Conservation (phyloP, 2,113 vertebrate species). For the Meleagris gallopavo region DNA sequence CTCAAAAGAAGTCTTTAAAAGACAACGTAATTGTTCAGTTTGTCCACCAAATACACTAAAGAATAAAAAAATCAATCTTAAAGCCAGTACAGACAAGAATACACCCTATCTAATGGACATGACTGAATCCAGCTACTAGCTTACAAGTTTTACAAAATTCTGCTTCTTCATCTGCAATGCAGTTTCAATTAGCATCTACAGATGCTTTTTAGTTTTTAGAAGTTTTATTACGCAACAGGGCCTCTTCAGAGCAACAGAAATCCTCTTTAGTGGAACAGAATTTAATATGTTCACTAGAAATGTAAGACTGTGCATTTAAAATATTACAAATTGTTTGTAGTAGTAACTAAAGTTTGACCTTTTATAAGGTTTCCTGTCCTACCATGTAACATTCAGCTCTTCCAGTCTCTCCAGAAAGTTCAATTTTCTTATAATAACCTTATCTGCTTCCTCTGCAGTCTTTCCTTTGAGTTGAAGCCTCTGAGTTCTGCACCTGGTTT, state of each 20-base stretch:
- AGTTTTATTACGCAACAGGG: not conserved
- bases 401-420: not conserved
- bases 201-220: not conserved
- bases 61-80: not conserved
- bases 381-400: not conserved
- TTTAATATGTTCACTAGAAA: not conserved
- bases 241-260: not conserved
- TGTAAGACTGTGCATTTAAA: not conserved
- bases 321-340: not conserved
- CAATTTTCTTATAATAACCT: not conserved
- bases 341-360: not conserved
- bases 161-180: not conserved
- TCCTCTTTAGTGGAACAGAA: not conserved
- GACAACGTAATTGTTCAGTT: not conserved
- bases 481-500: not conserved
- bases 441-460: not conserved
- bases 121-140: not conserved
- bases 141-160: not conserved
- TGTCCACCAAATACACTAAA: not conserved
- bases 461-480: not conserved
- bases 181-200: not conserved
- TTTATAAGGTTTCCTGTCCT: not conserved
- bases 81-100: not conserved
- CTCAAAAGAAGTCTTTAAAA: not conserved
- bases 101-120: accelerated